These are phyloP conservation scores for Pteria penguin DNA, from an alignment of 2,888 invertebrate genomes.

Conservation along the genomic window DNA sequence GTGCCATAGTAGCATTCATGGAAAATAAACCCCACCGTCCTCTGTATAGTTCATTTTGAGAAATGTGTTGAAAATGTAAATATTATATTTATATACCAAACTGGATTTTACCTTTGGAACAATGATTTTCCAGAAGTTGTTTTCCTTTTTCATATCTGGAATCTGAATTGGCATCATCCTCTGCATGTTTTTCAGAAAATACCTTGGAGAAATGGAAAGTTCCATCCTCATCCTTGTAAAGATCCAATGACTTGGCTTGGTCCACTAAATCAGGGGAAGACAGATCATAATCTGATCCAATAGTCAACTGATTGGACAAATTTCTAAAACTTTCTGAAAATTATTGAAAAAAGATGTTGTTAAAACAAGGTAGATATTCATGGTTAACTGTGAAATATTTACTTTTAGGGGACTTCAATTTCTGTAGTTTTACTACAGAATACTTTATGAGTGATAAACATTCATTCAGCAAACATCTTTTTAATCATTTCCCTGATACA, in stretches of 20 bases:
- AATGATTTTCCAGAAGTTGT: conserved; percentile 59
- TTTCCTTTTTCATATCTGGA: conserved; percentile 59
- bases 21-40: too few relatives aligned
- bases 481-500: too few relatives aligned
- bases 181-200: conserved; percentile 50
- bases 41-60: too few relatives aligned
- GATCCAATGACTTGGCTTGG: conserved; percentile 60
- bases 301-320: conserved; percentile 73
- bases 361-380: neutral
- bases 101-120: conserved; percentile 63
- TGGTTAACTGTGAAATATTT: too few relatives aligned
- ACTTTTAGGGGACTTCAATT: too few relatives aligned
- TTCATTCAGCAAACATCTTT: too few relatives aligned
- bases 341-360: neutral
- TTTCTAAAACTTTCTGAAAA: conserved; percentile 72
- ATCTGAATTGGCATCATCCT: conserved; percentile 43
- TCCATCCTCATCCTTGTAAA: conserved; percentile 66
- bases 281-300: conserved; percentile 67
- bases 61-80: too few relatives aligned
- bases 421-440: too few relatives aligned
- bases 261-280: conserved; percentile 67
- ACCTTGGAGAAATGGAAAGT: conserved; percentile 70
- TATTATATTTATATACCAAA: too few relatives aligned
- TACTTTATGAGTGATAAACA: too few relatives aligned
- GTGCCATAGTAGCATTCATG: too few relatives aligned